Conservation (phyloP, 2,888 invertebrate genomes). For the Aspidiotus destructor region DNA sequence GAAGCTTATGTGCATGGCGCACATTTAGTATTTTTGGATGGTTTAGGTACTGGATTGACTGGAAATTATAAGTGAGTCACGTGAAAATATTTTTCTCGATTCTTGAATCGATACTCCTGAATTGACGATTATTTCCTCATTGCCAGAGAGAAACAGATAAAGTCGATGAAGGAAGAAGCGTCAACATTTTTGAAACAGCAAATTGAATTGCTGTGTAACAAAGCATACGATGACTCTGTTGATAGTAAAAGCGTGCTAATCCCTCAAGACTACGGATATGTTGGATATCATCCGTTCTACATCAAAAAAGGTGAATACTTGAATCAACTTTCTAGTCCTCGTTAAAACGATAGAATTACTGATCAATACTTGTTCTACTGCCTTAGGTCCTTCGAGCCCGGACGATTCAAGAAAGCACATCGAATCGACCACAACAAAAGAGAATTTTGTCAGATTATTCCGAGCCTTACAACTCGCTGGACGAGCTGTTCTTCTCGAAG, state of each 20-base stretch:
- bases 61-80: conserved; percentile 41
- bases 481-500: conserved; percentile 89
- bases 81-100: conserved; percentile 2
- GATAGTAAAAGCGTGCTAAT: background rate
- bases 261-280: conserved; percentile 41
- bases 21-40: conserved; percentile 81
- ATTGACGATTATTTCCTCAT: conserved; percentile 38
- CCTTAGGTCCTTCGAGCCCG: too few species aligned
- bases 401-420: conserved; percentile 40
- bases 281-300: conserved; percentile 72
- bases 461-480: conserved; percentile 74
- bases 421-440: conserved; percentile 64
- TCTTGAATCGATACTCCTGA: background rate
- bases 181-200: conserved; percentile 48
- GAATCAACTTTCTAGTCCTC: background rate
- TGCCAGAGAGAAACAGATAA: conserved; percentile 40
- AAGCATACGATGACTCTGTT: background rate
- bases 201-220: conserved; percentile 1
- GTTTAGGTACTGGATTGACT: conserved; percentile 74
- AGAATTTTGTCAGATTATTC: conserved; percentile 73
- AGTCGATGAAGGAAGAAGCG: conserved; percentile 46
- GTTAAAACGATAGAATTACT: background rate
- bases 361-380: background rate
- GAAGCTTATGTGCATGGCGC: conserved; percentile 83
- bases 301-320: conserved; percentile 48